Conservation (phyloP, 1,140 invertebrate genomes). For the Neelides sp. region DNA sequence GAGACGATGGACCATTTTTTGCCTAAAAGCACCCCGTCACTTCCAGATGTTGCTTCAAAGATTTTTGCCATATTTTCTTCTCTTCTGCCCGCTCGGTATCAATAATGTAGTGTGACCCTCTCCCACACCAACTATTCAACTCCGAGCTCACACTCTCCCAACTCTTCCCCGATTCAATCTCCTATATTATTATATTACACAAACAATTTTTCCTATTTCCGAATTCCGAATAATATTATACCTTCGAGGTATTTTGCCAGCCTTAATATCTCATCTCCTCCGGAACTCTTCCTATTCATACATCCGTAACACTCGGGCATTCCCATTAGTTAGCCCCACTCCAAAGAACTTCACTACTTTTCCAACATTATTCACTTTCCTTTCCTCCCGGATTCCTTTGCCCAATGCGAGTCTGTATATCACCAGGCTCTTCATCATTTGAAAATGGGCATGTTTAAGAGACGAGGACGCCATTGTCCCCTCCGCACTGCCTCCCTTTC, state of each 20-base stretch:
- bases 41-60: constrained; percentile 29
- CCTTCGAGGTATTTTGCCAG: constrained; percentile 20
- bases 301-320: no score
- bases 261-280: constrained; percentile 17
- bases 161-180: constrained; percentile 24
- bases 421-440: no score
- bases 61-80: constrained; percentile 26
- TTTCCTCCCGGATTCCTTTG: no score
- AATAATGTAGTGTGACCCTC: constrained; percentile 7
- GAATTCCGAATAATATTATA: constrained; percentile 22
- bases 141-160: no score
- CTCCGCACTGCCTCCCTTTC: no score
- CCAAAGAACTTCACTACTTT: no score
- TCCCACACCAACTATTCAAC: no score
- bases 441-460: no score
- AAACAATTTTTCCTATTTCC: constrained; percentile 28
- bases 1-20: constrained; percentile 27
- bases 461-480: no score
- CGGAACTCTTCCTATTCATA: constrained; percentile 19
- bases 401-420: no score
- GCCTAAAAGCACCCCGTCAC: constrained; percentile 29
- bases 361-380: no score
- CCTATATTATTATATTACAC: constrained; percentile 23
- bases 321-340: no score
- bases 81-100: constrained; percentile 12